Conservation (phyloP, 2,113 vertebrate genomes). For the Platysteira castanea region DNA sequence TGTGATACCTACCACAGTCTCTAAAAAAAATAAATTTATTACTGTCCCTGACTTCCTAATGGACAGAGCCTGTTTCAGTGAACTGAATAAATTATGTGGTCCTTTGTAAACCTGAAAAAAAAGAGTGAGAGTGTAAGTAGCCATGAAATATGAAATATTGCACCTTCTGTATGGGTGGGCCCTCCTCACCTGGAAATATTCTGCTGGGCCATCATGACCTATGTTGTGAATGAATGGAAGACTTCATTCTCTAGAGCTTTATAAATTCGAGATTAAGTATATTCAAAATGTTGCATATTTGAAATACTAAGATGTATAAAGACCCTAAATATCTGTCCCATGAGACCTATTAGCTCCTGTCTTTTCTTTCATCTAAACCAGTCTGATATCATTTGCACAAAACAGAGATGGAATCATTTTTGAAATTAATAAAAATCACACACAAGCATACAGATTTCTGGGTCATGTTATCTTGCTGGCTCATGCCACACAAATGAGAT, state of each 20-base stretch:
- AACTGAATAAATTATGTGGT: background rate
- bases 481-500: background rate
- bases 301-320: background rate
- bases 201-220: background rate
- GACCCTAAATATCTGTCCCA: background rate
- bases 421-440: conserved; percentile 48
- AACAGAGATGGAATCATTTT: background rate
- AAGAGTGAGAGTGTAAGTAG: background rate
- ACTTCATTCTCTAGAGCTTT: background rate
- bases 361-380: background rate
- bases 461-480: background rate
- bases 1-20: background rate
- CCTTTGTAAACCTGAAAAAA: background rate
- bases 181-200: background rate
- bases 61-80: background rate
- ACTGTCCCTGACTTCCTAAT: background rate
- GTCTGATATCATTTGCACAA: background rate
- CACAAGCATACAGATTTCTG: background rate
- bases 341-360: background rate
- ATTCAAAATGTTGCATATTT: background rate
- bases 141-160: background rate
- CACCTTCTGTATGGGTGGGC: background rate
- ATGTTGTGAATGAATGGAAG: background rate
- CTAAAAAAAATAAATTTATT: background rate
- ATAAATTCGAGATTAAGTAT: background rate